phyloP scores from a whole-genome alignment of 2,113 vertebrate species.

The Argyrosomus japonicus region DNA sequence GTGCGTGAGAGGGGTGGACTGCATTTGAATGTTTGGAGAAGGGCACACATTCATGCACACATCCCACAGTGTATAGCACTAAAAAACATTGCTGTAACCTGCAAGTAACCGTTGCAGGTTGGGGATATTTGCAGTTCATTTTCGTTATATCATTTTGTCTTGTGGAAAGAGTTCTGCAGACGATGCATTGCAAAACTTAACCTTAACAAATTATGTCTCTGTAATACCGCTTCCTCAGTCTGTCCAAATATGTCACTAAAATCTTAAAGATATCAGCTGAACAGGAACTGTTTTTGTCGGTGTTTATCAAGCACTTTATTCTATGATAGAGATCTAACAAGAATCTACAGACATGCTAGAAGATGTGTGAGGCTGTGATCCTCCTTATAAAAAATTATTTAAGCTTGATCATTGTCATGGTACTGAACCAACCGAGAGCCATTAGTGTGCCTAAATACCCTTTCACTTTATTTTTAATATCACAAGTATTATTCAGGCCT shows the following conservation, averaged over 20 bases:
- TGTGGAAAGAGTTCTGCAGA: not conserved
- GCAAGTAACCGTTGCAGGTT: not conserved
- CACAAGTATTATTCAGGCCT: not conserved
- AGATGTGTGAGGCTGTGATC: not conserved
- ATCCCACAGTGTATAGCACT: not conserved
- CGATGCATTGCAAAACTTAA: not conserved
- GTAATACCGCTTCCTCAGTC: not conserved
- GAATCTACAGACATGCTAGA: not conserved
- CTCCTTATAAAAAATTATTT: too few relatives aligned
- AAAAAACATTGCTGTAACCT: not conserved
- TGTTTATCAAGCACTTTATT: not conserved
- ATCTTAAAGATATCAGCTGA: not conserved
- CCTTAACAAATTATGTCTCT: too few relatives aligned
- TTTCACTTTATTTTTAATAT: too few relatives aligned
- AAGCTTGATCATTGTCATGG: not conserved
- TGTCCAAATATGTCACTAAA: not conserved
- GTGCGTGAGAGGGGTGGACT: not conserved
- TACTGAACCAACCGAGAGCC: too few relatives aligned
- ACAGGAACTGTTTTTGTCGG: not conserved
- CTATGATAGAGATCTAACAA: not conserved
- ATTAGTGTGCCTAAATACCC: too few relatives aligned
- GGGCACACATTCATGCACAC: conserved; percentile 4
- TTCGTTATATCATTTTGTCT: not conserved
- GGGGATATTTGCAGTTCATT: not conserved
- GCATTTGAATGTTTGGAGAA: conserved; percentile 1